Conservation (phyloP, 2,888 invertebrate genomes). For the Catocala fraxini region DNA sequence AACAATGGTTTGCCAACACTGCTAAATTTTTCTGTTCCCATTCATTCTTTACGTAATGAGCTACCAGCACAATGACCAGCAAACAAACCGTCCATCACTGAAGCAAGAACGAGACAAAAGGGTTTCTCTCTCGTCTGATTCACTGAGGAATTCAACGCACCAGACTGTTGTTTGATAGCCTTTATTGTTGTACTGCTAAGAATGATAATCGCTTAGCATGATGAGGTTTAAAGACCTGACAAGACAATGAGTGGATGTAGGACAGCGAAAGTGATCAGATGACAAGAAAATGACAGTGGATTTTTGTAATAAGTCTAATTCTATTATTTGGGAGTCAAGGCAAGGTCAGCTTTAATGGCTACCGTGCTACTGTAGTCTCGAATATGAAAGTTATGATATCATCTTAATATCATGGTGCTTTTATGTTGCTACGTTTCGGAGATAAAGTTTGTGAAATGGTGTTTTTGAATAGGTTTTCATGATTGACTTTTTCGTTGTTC, state of each 20-base stretch:
- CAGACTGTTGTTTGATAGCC: constrained; percentile 6
- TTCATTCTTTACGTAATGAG: constrained; percentile 35
- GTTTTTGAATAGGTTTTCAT: too few relatives aligned
- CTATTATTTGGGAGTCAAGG: constrained; percentile 34
- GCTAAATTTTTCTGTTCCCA: constrained; percentile 23
- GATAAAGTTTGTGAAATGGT: too few relatives aligned
- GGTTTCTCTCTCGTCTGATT: not conserved
- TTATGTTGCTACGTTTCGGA: not conserved
- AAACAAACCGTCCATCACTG: constrained; percentile 22
- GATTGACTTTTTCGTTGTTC: too few relatives aligned
- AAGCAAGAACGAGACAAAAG: constrained; percentile 26
- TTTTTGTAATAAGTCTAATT: constrained; percentile 46
- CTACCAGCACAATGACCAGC: constrained; percentile 17
- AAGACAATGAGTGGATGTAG: constrained; percentile 44
- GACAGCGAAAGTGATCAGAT: constrained; percentile 48
- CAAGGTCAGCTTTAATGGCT: constrained; percentile 41
- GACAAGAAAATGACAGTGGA: constrained; percentile 46
- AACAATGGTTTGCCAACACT: constrained; percentile 25
- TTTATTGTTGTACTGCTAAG: constrained; percentile 24
- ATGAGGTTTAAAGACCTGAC: constrained; percentile 8
- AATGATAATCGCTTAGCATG: constrained; percentile 28
- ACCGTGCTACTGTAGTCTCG: constrained; percentile 13
- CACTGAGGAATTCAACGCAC: constrained; percentile 5
- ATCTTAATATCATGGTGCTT: not conserved
- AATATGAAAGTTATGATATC: constrained; percentile 4